A percentile compares a stretch with the other conserved stretches of the same genome.
phyloP scores from a whole-genome alignment of 1,140 invertebrate species.

The Geopemphigus sp. region DNA sequence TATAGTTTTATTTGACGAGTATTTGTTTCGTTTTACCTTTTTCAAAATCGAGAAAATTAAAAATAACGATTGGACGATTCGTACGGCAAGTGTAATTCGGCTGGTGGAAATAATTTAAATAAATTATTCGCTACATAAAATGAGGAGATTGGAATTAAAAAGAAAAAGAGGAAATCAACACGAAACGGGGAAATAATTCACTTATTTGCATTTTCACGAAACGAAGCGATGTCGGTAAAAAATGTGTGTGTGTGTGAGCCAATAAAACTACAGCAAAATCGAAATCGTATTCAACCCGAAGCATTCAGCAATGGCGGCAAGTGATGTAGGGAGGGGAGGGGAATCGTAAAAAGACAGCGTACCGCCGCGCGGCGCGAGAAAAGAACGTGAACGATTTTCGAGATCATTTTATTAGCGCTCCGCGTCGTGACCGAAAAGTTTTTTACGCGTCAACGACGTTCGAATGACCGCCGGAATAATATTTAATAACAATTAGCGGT shows the following conservation, averaged over 20 bases:
- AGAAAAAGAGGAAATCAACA: slow-evolving; percentile 9
- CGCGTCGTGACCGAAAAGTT: background rate
- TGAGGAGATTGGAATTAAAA: slow-evolving; percentile 7
- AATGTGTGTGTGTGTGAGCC: background rate
- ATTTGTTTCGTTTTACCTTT: too few relatives aligned
- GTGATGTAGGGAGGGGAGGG: background rate
- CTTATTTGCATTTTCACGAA: slow-evolving; percentile 4
- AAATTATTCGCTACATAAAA: slow-evolving; percentile 42
- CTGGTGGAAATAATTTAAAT: slow-evolving; percentile 28
- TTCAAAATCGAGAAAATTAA: background rate
- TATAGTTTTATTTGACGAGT: too few relatives aligned
- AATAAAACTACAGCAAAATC: slow-evolving; percentile 20
- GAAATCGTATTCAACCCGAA: background rate
- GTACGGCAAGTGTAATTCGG: background rate
- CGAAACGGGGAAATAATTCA: background rate
- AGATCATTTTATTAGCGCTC: background rate
- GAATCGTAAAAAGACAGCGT: background rate
- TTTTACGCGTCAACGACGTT: background rate
- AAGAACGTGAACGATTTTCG: background rate
- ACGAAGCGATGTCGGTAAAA: too few relatives aligned
- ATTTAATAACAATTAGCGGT: too few relatives aligned
- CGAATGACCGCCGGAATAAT: too few relatives aligned
- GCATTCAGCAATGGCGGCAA: background rate
- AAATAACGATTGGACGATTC: background rate
- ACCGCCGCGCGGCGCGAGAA: background rate